A percentile compares a stretch with the other conserved stretches of the same genome.
These are phyloP conservation scores for Toxotes chatareus DNA, from an alignment of 2,113 vertebrate genomes.

Conservation along the genomic window DNA sequence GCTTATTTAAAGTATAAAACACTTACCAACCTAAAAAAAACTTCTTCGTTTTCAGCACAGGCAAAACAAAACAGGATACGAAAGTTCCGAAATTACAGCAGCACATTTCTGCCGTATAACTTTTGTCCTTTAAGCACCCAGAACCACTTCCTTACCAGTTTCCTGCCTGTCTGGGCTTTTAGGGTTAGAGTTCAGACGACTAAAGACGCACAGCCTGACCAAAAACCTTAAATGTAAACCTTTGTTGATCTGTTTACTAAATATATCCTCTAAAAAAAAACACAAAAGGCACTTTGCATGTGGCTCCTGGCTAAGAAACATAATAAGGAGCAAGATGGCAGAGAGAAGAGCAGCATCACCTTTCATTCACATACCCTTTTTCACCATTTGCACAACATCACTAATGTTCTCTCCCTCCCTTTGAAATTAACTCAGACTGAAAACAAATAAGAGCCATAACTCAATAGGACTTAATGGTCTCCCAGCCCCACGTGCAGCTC, in stretches of 20 bases:
- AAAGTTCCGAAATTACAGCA: slow-evolving; percentile 66
- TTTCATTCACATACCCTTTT: slow-evolving; percentile 3
- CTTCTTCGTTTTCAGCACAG: slow-evolving; percentile 21
- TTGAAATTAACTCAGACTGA: slow-evolving; percentile 28
- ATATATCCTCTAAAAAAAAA: background rate
- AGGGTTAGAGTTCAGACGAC: slow-evolving; percentile 72
- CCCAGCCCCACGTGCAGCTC: background rate
- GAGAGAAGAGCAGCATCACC: background rate
- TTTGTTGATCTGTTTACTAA: slow-evolving; percentile 9
- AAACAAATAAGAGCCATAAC: slow-evolving; percentile 19
- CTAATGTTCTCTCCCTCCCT: slow-evolving; percentile 12
- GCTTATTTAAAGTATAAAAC: background rate
- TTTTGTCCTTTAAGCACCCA: slow-evolving; percentile 55
- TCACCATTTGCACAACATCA: slow-evolving; percentile 16
- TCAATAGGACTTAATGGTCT: slow-evolving; percentile 21
- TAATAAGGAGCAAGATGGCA: background rate
- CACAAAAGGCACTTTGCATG: background rate
- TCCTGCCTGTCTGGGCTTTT: slow-evolving; percentile 80
- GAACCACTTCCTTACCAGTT: slow-evolving; percentile 77
- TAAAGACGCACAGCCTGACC: slow-evolving; percentile 23
- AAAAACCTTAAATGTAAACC: slow-evolving; percentile 9
- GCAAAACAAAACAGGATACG: slow-evolving; percentile 71
- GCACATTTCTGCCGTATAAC: slow-evolving; percentile 39
- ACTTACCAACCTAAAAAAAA: background rate
- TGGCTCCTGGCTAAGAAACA: slow-evolving; percentile 13